Evolutionary conservation across 2,888 invertebrate genomes (phyloP), one percentile per base, ranked within the genome.

Genomic region (Theodoxus fluviatilis): DNA sequence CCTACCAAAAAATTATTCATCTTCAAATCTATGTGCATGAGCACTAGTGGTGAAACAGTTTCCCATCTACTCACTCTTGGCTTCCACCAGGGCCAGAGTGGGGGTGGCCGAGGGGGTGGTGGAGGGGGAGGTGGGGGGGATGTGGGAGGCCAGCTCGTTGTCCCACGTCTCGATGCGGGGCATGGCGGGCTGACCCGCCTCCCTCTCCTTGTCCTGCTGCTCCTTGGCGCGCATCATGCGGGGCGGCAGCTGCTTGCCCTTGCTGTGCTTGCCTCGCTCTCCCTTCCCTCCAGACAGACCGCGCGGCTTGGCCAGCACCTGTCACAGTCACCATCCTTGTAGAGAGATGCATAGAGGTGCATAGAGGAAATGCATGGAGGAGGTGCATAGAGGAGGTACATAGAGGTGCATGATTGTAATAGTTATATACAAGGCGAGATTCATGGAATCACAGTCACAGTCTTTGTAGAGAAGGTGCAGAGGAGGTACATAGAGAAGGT

Each of bases 151-250:
- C 77, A 86, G 75, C 61, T 85, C 85, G 73, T 85, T 86, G 73
- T 86, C 83, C 87, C 87, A 87, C 72, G 83, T 82, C 70, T 86
- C 87, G n/a, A 86, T 86, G 73, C 85, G 85, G 18, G 84, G 83
- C 83, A 85, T 82, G 61, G 80, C 75, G 49, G 74, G 77, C 28
- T 77, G 76, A 43, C 72, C 80, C 67, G 78, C 77, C 57, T 81
- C 79, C 64, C 79, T 81, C 72, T 83, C 83, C 55, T 80, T 85
- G 69, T 90, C 88, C 74, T 89, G 89, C 70, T 90, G 90, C 78
- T 91, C 90, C 64, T 92, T 90, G 84, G 93, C 93, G 83, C 93
- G 94, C 49, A 92, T 93, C 80, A 94, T 92, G 63, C 94, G 90
- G 1, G 94, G 94, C 0, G 94, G 92, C 59, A 94, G 87, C 81